Percentiles rank a stretch among this genome's conserved stretches.
Conservation (phyloP, 2,888 invertebrate genomes). For the Protophormia terraenovae region DNA sequence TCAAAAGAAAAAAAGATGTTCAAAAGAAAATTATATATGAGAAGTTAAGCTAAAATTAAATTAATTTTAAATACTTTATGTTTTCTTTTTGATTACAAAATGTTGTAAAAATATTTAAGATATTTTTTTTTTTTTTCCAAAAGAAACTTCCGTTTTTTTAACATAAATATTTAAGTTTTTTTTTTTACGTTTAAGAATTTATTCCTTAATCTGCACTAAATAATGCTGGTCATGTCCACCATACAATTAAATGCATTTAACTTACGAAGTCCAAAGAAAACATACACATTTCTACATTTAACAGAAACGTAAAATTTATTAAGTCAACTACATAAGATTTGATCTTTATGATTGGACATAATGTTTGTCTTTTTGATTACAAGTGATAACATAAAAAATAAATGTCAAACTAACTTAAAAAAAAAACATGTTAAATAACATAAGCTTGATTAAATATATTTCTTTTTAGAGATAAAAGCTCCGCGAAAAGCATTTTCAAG, state of each 20-base stretch:
- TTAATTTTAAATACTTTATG: slow-evolving; percentile 49
- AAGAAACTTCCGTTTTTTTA: slow-evolving; percentile 1
- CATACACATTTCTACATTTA: slow-evolving; percentile 37
- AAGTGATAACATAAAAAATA: too few species aligned
- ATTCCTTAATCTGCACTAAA: slow-evolving; percentile 55
- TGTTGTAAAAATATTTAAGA: slow-evolving; percentile 26
- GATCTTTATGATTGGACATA: background rate
- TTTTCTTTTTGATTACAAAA: slow-evolving; percentile 31
- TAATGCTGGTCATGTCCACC: slow-evolving; percentile 63
- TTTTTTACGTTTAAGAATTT: slow-evolving; percentile 6
- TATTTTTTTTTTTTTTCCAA: background rate
- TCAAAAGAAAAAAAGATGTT: slow-evolving; percentile 25
- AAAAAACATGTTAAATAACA: too few species aligned
- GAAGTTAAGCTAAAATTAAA: slow-evolving; percentile 44
- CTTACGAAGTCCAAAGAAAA: slow-evolving; percentile 17
- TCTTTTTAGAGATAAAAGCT: too few species aligned
- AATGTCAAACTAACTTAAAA: too few species aligned
- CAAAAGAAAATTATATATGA: slow-evolving; percentile 18
- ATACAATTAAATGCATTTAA: slow-evolving; percentile 57
- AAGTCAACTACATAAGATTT: background rate
- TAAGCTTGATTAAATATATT: too few species aligned
- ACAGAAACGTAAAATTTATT: slow-evolving; percentile 14
- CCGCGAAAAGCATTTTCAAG: too few species aligned
- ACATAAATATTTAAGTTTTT: background rate
- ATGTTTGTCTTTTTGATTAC: background rate